Conservation (phyloP, 2,797 vertebrate genomes). For the Tarsius wallacei region DNA sequence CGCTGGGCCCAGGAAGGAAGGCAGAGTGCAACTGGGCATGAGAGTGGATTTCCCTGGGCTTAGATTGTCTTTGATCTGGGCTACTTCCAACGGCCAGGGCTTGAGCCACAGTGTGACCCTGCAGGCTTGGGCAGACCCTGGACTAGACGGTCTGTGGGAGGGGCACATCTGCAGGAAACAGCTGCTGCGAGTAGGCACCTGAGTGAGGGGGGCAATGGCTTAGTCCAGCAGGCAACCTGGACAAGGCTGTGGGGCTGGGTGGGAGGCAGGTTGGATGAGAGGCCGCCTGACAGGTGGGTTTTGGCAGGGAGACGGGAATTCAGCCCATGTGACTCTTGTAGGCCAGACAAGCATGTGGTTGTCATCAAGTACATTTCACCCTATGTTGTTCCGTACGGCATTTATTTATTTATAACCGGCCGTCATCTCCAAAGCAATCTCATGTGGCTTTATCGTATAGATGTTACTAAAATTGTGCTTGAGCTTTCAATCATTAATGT, state of each 20-base stretch:
- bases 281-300: not conserved
- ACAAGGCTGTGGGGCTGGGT: not conserved
- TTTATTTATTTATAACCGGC: constrained; percentile 67
- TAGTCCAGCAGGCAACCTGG: not conserved
- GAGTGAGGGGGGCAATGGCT: not conserved
- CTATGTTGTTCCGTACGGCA: not conserved
- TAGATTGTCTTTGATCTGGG: not conserved
- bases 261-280: not conserved
- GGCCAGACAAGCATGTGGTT: not conserved
- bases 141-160: not conserved
- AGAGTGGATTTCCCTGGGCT: not conserved
- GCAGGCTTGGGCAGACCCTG: not conserved
- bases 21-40: not conserved
- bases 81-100: not conserved
- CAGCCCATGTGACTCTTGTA: not conserved
- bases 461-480: constrained; percentile 59
- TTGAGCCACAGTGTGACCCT: not conserved
- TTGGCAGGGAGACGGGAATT: not conserved
- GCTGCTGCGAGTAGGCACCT: not conserved
- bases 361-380: not conserved
- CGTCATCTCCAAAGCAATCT: not conserved
- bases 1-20: not conserved
- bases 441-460: constrained; percentile 54
- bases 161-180: not conserved
- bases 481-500: constrained; percentile 67